Conservation (phyloP, 1,140 invertebrate species). For the Epicauta chinensis region DNA sequence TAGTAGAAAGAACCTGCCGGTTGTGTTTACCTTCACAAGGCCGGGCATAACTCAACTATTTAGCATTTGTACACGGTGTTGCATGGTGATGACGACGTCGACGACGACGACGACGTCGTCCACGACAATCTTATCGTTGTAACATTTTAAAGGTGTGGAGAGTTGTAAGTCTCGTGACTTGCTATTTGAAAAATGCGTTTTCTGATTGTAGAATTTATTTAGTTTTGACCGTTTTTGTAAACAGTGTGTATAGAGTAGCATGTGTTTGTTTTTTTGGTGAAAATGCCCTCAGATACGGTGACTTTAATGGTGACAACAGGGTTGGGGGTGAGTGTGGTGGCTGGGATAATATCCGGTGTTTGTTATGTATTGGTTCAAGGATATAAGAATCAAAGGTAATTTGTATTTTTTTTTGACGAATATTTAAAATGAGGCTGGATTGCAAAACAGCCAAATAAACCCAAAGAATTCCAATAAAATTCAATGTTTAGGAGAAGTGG, state of each 20-base stretch:
- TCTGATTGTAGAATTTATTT: neutral
- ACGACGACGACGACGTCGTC: constrained; percentile 2
- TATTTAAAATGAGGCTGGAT: too few species aligned
- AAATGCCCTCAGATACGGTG: constrained; percentile 45
- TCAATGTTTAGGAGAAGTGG: too few species aligned
- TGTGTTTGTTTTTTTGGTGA: neutral
- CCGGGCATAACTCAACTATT: constrained; percentile 13
- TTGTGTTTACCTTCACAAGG: constrained; percentile 28
- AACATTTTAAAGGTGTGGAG: neutral
- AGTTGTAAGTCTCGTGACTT: constrained; percentile 11
- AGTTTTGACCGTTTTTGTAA: constrained; percentile 9
- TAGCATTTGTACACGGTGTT: constrained; percentile 12
- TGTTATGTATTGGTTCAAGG: constrained; percentile 51
- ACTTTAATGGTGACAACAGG: constrained; percentile 47
- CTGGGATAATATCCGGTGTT: constrained; percentile 52
- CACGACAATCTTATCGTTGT: neutral
- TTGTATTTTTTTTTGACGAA: constrained; percentile 3
- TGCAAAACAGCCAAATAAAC: too few species aligned
- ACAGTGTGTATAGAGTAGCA: constrained; percentile 17
- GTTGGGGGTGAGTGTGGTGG: constrained; percentile 51
- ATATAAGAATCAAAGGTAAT: constrained; percentile 32
- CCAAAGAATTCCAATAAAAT: too few species aligned
- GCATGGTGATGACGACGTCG: constrained; percentile 14
- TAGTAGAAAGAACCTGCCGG: too few species aligned
- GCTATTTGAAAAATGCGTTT: too few species aligned